These are phyloP conservation scores for Pseudocheirus occidentalis DNA, from an alignment of 2,797 vertebrate species.

Conservation along the genomic window DNA sequence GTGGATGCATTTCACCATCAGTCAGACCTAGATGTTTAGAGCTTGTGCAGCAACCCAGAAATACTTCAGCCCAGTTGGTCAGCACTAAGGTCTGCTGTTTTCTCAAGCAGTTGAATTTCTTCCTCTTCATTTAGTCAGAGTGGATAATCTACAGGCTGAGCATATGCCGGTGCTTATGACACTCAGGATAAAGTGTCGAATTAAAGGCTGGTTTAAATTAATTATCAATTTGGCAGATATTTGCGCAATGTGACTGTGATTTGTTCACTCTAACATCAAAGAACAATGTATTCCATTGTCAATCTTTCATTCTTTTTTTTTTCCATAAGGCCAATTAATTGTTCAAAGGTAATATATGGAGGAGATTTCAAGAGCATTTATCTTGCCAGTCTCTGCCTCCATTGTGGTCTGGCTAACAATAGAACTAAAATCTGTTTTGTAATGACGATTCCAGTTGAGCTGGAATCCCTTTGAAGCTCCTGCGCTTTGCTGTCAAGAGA, in stretches of 20 bases:
- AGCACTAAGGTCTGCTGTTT: neutral
- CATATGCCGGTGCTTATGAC: conserved; percentile 68
- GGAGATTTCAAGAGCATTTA: conserved; percentile 79
- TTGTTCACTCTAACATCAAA: conserved; percentile 75
- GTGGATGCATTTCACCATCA: neutral
- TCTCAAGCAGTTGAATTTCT: conserved; percentile 67
- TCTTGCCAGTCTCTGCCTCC: conserved; percentile 76
- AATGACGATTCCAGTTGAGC: conserved; percentile 81
- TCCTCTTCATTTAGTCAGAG: conserved; percentile 73
- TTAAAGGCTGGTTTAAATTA: conserved; percentile 77
- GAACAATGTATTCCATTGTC: conserved; percentile 85
- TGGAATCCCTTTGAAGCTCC: conserved; percentile 80
- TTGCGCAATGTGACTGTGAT: conserved; percentile 68
- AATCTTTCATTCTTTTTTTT: conserved; percentile 68
- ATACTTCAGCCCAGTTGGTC: neutral
- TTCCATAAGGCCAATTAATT: conserved; percentile 83
- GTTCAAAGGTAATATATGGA: conserved; percentile 83
- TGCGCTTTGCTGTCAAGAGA: conserved; percentile 77
- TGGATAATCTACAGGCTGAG: conserved; percentile 65
- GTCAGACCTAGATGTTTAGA: neutral
- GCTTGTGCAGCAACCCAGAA: neutral
- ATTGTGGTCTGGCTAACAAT: conserved; percentile 81
- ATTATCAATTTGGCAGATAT: conserved; percentile 79
- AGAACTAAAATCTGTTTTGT: conserved; percentile 81
- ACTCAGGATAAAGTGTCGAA: conserved; percentile 76